Evolutionary conservation across 2,113 vertebrate species (phyloP), one percentile per base, ranked within the genome.

Genomic region (Leptodactylus fuscus): DNA sequence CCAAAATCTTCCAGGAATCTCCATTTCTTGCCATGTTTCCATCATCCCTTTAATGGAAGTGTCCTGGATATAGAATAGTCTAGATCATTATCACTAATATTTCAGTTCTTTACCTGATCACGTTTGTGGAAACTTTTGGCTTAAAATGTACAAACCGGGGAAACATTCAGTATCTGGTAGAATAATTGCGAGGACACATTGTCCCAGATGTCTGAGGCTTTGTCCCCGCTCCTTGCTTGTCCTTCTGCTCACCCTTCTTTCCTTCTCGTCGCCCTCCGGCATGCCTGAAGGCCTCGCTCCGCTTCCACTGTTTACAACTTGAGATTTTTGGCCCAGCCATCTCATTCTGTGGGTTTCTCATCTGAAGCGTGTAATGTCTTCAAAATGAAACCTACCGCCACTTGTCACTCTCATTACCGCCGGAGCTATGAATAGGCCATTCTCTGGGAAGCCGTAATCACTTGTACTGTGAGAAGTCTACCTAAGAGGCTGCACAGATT

Each of bases 311-410:
- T 29, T 67, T 81, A 46, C 22, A 81, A 65, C 22, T 65, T 81
- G n/a, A 69, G 41, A 69, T 41, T 67, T 69, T 46, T 81, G 80
- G 80, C 80, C 27, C 80, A 51, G 80, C 3, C 9, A 81, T 18
- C 65, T 69, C 20, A 44, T 69, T 49, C 41, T 81, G 62, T 67
- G 80, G 80, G 36, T 81, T 81, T 81, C 62, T 81, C 80, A 49
- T n/a, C 80, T 81, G 80, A 69, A 70, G 80, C 46, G 44, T 81
- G 80, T 70, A 70, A 82, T 71, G 81, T 71, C 62, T 82, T 82
- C 27, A 53, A 70, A 82, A 82, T 70, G 46, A 82, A 82, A 70
- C 81, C 44, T 71, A 32, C 65, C 62, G 62, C 41, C 62, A 70
- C 41, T 82, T 67, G 62, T 69, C 62, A 70, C 32, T 82, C 81